Evolutionary conservation across 2,113 vertebrate genomes (phyloP).

Genomic region (Nibea albiflora): DNA sequence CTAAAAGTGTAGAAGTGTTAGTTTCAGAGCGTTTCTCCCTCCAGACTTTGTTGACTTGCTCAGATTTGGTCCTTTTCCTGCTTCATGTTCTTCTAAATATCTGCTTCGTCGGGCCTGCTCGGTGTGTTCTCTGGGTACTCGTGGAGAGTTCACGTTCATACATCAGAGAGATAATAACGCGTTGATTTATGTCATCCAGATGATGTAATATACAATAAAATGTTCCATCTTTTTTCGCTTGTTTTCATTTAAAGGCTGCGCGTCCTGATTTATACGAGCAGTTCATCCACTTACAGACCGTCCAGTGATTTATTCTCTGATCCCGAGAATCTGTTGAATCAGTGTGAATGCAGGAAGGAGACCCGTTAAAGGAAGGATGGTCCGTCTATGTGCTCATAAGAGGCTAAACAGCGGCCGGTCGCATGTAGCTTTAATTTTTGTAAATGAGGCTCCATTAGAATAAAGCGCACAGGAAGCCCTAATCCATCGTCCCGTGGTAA

Average conservation of each 20-base stretch:
- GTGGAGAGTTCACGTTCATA: constrained; percentile 8
- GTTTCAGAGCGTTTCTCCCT: too few relatives aligned
- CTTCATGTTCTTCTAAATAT: too few relatives aligned
- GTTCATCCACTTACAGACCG: constrained; percentile 6
- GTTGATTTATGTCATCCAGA: constrained; percentile 31
- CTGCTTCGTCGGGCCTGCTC: too few relatives aligned
- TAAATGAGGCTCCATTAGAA: not conserved
- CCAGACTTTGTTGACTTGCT: too few relatives aligned
- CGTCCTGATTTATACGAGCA: constrained; percentile 31
- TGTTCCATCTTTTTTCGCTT: constrained; percentile 28
- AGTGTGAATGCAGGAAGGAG: not conserved
- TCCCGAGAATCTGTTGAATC: not conserved
- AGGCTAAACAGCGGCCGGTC: not conserved
- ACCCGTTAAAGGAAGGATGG: not conserved
- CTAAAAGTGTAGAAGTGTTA: too few relatives aligned
- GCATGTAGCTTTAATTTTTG: not conserved
- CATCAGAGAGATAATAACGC: constrained; percentile 43
- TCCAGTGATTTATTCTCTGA: not conserved
- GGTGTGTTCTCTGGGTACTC: not conserved
- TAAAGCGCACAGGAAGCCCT: not conserved
- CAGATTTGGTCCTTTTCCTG: too few relatives aligned
- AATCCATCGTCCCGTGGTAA: not conserved
- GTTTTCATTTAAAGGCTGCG: constrained; percentile 38
- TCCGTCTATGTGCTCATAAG: not conserved
- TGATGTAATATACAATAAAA: constrained; percentile 51